Percentiles rank a stretch among this genome's conserved stretches.
phyloP scores from a whole-genome alignment of 2,888 invertebrate species.

The Coelopa pilipes region DNA sequence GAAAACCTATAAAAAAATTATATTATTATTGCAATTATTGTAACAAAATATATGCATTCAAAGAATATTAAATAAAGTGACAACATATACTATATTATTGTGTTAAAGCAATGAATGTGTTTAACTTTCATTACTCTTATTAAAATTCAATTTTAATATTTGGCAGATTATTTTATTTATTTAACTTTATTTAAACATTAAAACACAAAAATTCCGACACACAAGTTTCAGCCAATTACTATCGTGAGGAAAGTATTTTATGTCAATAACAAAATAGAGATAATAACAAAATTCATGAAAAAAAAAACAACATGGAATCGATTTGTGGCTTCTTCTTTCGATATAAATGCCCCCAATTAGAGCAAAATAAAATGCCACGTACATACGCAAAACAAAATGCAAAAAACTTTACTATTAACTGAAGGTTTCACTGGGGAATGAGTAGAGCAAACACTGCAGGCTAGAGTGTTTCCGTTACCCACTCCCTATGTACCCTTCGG shows the following conservation, averaged over 20 bases:
- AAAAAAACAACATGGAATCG: not conserved
- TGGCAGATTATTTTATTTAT: too few species aligned
- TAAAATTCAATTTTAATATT: too few species aligned
- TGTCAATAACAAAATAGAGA: not conserved
- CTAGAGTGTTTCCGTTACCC: too few species aligned
- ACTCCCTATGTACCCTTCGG: too few species aligned
- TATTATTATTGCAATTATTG: slow-evolving; percentile 20
- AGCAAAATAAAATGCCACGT: not conserved
- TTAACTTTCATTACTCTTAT: not conserved
- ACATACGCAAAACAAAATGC: too few species aligned
- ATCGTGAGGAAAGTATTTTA: not conserved
- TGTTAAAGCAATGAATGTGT: not conserved
- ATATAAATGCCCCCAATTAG: not conserved
- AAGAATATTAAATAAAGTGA: slow-evolving; percentile 10
- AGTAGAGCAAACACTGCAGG: too few species aligned
- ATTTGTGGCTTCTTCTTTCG: not conserved
- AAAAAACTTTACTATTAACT: too few species aligned
- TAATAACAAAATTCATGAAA: not conserved
- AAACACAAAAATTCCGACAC: too few species aligned
- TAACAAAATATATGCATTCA: slow-evolving; percentile 6
- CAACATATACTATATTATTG: too few species aligned
- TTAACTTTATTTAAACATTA: too few species aligned
- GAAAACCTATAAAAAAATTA: slow-evolving; percentile 10
- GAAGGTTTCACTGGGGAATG: too few species aligned
- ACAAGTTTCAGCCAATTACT: not conserved